Percentiles rank a stretch among this genome's conserved stretches.
Evolutionary conservation across 2,113 vertebrate genomes (phyloP).

Genomic region (Sapajus apella): DNA sequence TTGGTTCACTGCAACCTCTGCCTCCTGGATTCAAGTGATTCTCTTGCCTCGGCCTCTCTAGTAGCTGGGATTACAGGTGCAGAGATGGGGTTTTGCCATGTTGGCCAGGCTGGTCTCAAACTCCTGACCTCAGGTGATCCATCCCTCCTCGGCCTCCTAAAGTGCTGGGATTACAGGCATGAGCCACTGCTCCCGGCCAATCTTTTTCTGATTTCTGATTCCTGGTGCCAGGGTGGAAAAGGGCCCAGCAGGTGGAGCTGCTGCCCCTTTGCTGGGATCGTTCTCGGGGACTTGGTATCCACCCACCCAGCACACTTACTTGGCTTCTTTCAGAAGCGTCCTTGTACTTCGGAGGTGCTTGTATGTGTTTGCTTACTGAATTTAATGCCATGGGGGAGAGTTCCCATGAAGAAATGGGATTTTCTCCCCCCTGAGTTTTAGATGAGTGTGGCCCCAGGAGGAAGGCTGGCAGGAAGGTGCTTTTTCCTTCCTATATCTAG

Average conservation of each 20-base stretch:
- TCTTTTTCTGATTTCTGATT: background rate
- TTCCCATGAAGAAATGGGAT: background rate
- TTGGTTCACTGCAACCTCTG: no score
- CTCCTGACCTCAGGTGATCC: no score
- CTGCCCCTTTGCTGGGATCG: slow-evolving; percentile 51
- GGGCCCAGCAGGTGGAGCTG: slow-evolving; percentile 81
- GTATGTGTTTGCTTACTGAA: background rate
- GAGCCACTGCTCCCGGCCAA: no score
- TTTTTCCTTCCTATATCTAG: background rate
- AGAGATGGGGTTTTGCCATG: no score
- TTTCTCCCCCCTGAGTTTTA: background rate
- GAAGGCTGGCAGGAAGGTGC: background rate
- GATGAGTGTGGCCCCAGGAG: background rate
- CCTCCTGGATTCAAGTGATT: no score
- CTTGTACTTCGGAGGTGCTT: background rate
- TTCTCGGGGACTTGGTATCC: background rate
- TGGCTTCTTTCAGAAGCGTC: background rate
- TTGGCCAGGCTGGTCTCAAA: no score
- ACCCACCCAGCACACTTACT: background rate
- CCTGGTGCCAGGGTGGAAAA: background rate
- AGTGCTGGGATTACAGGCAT: no score
- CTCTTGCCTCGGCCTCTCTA: no score
- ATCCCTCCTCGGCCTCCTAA: no score
- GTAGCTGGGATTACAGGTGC: no score
- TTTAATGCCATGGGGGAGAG: background rate